These are phyloP conservation scores for Chloroceryle aenea DNA, from an alignment of 2,113 vertebrate genomes.

Conservation along the genomic window DNA sequence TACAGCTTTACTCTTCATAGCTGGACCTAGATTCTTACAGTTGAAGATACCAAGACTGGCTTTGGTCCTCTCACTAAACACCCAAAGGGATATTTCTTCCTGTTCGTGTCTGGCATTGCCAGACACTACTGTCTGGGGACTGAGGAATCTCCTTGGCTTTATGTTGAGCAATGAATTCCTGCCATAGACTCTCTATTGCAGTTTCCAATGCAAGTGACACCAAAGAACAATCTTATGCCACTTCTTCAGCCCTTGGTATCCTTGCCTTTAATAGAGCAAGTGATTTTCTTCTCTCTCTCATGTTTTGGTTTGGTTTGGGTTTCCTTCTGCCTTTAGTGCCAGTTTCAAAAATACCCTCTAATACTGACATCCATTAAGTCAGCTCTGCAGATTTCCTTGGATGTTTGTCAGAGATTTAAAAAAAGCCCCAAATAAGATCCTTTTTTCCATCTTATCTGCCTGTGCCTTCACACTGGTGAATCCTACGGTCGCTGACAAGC, in stretches of 20 bases:
- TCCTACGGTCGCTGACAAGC: background rate
- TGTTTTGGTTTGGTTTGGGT: background rate
- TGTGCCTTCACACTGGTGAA: background rate
- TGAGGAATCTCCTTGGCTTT: background rate
- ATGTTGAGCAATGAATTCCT: background rate
- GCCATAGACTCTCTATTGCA: background rate
- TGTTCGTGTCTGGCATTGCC: background rate
- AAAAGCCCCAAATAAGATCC: background rate
- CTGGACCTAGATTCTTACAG: background rate
- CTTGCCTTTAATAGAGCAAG: background rate
- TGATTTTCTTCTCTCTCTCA: background rate
- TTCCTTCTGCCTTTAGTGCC: background rate
- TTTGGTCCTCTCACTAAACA: background rate
- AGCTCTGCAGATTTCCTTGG: background rate
- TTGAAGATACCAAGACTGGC: background rate
- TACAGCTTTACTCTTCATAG: background rate
- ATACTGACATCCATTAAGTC: background rate
- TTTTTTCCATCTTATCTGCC: background rate
- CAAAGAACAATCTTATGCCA: background rate
- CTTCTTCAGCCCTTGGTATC: background rate
- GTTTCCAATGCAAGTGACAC: background rate
- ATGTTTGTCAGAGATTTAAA: background rate
- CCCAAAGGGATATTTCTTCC: background rate
- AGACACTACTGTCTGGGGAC: background rate
- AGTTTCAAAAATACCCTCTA: background rate